Conservation (phyloP, 2,113 vertebrate species). For the Ginglymostoma cirratum region DNA sequence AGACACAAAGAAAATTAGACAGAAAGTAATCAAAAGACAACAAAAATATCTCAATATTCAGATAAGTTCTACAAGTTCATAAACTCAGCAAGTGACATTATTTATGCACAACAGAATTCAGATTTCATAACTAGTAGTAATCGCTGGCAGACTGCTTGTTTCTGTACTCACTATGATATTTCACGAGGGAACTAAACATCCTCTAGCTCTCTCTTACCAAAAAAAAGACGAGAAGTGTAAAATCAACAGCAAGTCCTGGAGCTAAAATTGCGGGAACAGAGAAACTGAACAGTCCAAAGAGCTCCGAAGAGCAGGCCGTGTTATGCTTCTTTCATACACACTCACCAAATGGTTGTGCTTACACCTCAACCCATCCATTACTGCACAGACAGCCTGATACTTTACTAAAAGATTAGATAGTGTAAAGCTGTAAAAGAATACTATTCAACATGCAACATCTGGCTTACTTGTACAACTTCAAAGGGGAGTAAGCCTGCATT, state of each 20-base stretch:
- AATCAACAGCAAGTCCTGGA: neutral
- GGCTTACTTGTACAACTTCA: conserved; percentile 1
- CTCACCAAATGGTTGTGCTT: neutral
- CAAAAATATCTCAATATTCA: neutral
- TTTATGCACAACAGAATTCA: neutral
- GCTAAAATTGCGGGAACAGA: neutral
- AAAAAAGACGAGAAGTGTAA: neutral
- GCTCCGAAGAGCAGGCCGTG: neutral
- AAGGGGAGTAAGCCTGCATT: neutral
- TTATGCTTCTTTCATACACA: neutral
- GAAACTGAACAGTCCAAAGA: neutral
- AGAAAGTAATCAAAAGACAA: neutral
- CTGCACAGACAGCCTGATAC: neutral
- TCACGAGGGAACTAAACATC: neutral
- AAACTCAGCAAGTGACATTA: neutral
- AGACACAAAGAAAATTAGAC: neutral
- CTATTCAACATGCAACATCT: neutral
- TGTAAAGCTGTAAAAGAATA: neutral
- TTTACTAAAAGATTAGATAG: neutral
- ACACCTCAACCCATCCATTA: neutral
- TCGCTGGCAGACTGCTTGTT: neutral
- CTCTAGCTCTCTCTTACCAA: neutral
- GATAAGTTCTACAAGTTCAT: neutral
- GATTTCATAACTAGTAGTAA: neutral
- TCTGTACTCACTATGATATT: neutral